Evolutionary conservation across 2,888 invertebrate genomes (phyloP).

Genomic region (Machimus atricapillus): DNA sequence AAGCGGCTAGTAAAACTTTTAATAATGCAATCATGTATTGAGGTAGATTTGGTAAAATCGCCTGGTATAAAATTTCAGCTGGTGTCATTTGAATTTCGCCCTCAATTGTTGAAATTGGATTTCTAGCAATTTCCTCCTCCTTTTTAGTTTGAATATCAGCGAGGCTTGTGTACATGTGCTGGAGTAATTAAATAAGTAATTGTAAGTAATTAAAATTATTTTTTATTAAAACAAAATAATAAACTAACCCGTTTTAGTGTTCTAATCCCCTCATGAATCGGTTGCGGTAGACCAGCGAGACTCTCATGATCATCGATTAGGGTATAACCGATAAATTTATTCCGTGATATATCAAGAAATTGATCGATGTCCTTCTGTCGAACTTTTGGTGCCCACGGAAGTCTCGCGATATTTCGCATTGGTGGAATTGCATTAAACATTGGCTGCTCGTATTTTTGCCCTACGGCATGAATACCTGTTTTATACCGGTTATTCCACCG

Average conservation of each 20-base stretch:
- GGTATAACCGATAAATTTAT: conserved; percentile 96
- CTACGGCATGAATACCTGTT: conserved; percentile 23
- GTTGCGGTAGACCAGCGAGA: conserved; percentile 92
- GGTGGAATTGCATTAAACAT: conserved; percentile 51
- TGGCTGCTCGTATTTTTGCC: conserved; percentile 47
- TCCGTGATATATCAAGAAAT: conserved; percentile 88
- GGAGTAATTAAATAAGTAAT: conserved; percentile 50
- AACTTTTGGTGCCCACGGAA: conserved; percentile 97
- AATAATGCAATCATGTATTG: conserved; percentile 97
- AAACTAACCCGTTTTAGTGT: conserved; percentile 75
- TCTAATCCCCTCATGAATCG: conserved; percentile 95
- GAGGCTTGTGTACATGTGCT: conserved; percentile 93
- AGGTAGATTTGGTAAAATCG: conserved; percentile 94
- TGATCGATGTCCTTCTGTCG: conserved; percentile 91
- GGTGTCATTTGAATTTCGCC: conserved; percentile 80
- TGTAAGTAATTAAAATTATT: conserved; percentile 37
- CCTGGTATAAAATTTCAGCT: conserved; percentile 88
- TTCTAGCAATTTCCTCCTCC: conserved; percentile 89
- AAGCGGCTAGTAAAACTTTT: conserved; percentile 95
- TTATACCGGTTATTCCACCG: not conserved
- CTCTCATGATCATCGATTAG: conserved; percentile 86
- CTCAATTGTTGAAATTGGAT: conserved; percentile 87
- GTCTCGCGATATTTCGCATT: conserved; percentile 62
- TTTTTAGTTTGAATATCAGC: conserved; percentile 90
- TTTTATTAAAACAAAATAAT: conserved; percentile 15